These are phyloP conservation scores for Drosophila kanapiae DNA, from an alignment of 1,140 invertebrate genomes.

Conservation along the genomic window DNA sequence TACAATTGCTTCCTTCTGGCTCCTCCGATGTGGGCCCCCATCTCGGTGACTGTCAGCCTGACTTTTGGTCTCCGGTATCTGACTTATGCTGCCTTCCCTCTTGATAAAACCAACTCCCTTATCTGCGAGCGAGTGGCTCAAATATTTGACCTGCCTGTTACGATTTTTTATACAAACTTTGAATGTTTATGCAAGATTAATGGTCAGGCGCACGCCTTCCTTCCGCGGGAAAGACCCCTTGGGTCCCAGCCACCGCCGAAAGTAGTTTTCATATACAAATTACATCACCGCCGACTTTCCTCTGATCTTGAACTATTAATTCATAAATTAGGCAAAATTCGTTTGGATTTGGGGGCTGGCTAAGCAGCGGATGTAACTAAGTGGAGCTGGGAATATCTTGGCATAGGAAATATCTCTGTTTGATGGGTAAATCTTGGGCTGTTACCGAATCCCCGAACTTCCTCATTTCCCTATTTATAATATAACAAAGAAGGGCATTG, in stretches of 20 bases:
- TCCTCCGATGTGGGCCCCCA: constrained; percentile 58
- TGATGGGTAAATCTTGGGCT: constrained; percentile 9
- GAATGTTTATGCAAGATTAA: constrained; percentile 81
- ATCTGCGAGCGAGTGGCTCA: constrained; percentile 53
- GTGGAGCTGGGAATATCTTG: constrained; percentile 21
- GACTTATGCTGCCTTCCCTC: constrained; percentile 3
- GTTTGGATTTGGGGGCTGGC: constrained; percentile 51
- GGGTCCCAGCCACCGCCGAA: constrained; percentile 9
- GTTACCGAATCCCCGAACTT: neutral
- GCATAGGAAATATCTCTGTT: constrained; percentile 28
- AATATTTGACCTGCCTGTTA: constrained; percentile 71
- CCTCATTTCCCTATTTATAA: neutral
- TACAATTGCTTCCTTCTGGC: neutral
- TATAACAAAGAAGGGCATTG: neutral
- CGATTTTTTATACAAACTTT: constrained; percentile 66
- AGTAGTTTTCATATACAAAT: constrained; percentile 27
- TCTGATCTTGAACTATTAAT: constrained; percentile 65
- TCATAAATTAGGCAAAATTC: constrained; percentile 68
- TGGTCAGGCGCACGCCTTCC: constrained; percentile 76
- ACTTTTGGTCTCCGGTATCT: constrained; percentile 44
- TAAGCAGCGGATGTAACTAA: constrained; percentile 58
- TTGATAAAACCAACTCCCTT: constrained; percentile 62
- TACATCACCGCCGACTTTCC: constrained; percentile 41
- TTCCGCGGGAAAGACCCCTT: constrained; percentile 25
- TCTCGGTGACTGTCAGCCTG: constrained; percentile 43